Base-by-base conservation (phyloP, 2,797 vertebrate genomes). In the Syngnathus rostellatus region DNA sequence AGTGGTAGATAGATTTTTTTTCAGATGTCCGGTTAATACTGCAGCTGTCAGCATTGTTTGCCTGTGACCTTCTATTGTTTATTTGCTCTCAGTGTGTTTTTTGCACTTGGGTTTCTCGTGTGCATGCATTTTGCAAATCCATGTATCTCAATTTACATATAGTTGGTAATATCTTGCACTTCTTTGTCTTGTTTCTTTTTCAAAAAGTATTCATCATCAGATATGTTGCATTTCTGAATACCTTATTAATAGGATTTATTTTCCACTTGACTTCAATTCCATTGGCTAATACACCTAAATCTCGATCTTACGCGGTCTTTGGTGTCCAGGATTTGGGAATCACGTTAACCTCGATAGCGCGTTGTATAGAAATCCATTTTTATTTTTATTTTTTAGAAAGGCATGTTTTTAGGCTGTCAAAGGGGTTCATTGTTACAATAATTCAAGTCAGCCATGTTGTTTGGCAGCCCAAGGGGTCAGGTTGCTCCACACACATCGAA, bases 141-240 rank as follows among this genome's bases (percentile, higher is more conserved):
- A 61, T 8, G 41, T 65, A 76, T 78, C 67, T 62, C 25, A 17
- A 10, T 40, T 72, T 70, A 51, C 23, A 72, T 73, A 50, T 65
- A 5, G 48, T 7, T 6, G n/a, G 46, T 40, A 77, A 74, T 80
- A 64, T 68, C 63, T 60, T 67, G 63, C 64, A 61, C 8, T 64
- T 65, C 61, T 71, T 46, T 67, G 17, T 67, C 65, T 41, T 72
- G 31, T 31, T 31, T 31, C 31, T 54, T 68, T 48, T 72, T 75
- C 67, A 68, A 41, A 65, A 39, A 45, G 64, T 45, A 67, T 38
- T 71, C 70, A 72, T 81, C 70, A 19, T 16, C 46, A 60, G 73
- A 83, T 84, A 38, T 69, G 39, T 70, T 68, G 40, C 76, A 59
- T 72, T 77, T 60, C 72, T 64, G 69, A 23, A 55, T 55, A 55